Evolutionary conservation across 2,797 vertebrate species (phyloP), one percentile per base, ranked within the genome.

Genomic region (Chelonia mydas): DNA sequence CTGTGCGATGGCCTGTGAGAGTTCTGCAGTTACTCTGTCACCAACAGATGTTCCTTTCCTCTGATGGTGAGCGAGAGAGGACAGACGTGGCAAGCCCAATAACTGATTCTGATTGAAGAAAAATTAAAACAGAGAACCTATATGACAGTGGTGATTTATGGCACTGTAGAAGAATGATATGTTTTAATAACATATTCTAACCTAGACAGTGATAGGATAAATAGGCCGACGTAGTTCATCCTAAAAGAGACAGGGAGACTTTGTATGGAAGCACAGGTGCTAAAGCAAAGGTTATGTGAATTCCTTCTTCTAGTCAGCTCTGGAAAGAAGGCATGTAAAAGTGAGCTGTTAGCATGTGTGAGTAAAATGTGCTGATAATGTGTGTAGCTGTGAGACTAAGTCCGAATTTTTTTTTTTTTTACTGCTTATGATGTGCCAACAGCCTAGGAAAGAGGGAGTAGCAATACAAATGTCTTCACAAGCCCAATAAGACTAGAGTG

Each of bases 41-140:
- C 84, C 9, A 0, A n/a, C 76, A 87, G 84, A 13, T 83, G 81
- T 61, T 95, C 86, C 79, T 92, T 94, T 88, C 47, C 41, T 65
- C 77, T 0, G 1, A 50, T 1, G 1, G 78, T 7, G 74, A 88
- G 68, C 11, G 77, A 93, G 78, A 54, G 90, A 87, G 83, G 54
- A 87, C 53, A 31, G 65, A 45, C 31, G 61, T 93, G 89, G 91
- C 49, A 88, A 91, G 53, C 2, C 4, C 31, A 90, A 84, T 95
- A 90, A 90, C 81, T 92, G 92, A 55, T 87, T 91, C 92, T 90
- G 92, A 97, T 72, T 95, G 83, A 82, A 94, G 76, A 27, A 68
- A 92, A 90, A 84, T 90, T 92, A 90, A 90, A 89, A 90, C 83
- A 81, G 93, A 86, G 90, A 84, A 81, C 74, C 85, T 90, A 82